A percentile compares a stretch with the other conserved stretches of the same genome.
These are phyloP conservation scores for Clostera curtula DNA, from an alignment of 2,888 invertebrate genomes.

Conservation along the genomic window DNA sequence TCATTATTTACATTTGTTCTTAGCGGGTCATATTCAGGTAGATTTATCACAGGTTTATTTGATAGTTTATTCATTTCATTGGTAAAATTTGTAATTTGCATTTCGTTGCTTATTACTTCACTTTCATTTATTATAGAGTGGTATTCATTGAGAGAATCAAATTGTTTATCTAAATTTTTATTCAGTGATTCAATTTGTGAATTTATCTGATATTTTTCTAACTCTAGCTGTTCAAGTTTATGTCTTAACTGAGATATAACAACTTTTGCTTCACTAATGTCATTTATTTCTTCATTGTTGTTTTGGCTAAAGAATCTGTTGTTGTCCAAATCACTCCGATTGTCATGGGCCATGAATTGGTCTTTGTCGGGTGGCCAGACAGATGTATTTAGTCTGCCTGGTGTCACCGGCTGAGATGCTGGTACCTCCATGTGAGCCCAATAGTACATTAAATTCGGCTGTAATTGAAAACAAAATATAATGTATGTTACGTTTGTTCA, in stretches of 20 bases:
- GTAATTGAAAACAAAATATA: constrained; percentile 30
- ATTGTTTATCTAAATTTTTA: constrained; percentile 45
- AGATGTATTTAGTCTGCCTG: constrained; percentile 81
- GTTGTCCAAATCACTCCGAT: constrained; percentile 36
- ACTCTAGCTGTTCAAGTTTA: constrained; percentile 53
- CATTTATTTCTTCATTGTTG: constrained; percentile 56
- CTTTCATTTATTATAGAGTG: constrained; percentile 33
- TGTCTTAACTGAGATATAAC: constrained; percentile 50
- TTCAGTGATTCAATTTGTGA: constrained; percentile 50
- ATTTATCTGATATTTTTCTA: constrained; percentile 53
- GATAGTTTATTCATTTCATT: constrained; percentile 43
- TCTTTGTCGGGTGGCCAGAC: constrained; percentile 82
- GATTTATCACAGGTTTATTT: constrained; percentile 60
- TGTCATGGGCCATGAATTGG: constrained; percentile 34
- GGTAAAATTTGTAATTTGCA: constrained; percentile 39
- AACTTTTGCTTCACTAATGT: constrained; percentile 53
- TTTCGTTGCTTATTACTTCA: constrained; percentile 45
- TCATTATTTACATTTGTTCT: constrained; percentile 58
- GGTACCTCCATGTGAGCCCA: constrained; percentile 89
- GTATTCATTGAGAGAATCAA: constrained; percentile 33
- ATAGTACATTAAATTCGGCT: constrained; percentile 94
- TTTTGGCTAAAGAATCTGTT: constrained; percentile 42
- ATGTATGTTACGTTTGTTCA: not conserved
- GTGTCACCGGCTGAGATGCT: constrained; percentile 79
- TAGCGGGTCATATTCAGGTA: constrained; percentile 56